Evolutionary conservation across 2,113 vertebrate species (phyloP).

Genomic region (Telmatochromis sp.): DNA sequence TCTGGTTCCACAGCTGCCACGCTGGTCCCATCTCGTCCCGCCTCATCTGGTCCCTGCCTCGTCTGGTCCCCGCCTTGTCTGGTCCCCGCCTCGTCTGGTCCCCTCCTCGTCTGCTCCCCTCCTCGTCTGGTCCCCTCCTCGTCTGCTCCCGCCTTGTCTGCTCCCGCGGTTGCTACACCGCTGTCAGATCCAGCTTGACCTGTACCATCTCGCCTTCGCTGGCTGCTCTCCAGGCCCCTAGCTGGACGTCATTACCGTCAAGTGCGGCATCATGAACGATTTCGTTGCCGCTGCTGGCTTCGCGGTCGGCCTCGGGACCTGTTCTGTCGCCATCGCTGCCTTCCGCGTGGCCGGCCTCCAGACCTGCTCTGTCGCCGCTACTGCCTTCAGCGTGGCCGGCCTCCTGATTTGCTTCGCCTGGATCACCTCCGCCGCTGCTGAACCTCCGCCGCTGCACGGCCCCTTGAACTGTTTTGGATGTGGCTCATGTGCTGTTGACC

Average conservation of each 20-base stretch:
- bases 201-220: background rate
- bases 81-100: rapidly evolving
- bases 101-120: rapidly evolving
- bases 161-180: rapidly evolving
- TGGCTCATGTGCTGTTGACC: background rate
- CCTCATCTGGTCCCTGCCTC: too few species aligned
- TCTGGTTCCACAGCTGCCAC: background rate
- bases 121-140: rapidly evolving
- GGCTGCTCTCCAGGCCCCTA: background rate
- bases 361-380: rapidly evolving
- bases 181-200: background rate
- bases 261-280: background rate
- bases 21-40: background rate
- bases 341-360: rapidly evolving
- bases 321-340: rapidly evolving
- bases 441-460: background rate
- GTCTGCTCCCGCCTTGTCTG: rapidly evolving
- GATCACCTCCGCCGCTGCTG: background rate
- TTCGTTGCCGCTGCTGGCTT: background rate
- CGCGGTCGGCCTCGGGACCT: rapidly evolving
- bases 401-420: background rate
- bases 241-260: background rate
- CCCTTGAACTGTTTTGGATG: background rate
- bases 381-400: background rate
- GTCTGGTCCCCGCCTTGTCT: rapidly evolving